Conservation (phyloP, 1,140 invertebrate genomes). For the Reticulitermes speratus region DNA sequence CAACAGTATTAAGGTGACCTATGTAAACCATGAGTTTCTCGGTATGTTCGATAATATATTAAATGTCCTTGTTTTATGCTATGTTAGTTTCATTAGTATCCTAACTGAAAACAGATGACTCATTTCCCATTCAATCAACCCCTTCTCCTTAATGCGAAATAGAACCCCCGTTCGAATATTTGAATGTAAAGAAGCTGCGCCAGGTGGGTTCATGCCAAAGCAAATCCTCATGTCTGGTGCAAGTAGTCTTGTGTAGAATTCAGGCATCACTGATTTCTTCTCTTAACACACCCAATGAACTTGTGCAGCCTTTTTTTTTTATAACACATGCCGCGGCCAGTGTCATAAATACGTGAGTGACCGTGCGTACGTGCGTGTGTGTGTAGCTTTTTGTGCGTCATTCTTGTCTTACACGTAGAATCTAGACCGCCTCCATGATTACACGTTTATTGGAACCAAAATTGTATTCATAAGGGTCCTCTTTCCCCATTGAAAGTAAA, state of each 20-base stretch:
- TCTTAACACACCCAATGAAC: not conserved
- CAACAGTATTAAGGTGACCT: too few species aligned
- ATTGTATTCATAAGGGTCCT: not conserved
- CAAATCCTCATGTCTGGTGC: too few species aligned
- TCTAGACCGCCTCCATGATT: not conserved
- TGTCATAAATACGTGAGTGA: not conserved
- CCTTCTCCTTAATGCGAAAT: too few species aligned
- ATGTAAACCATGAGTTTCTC: too few species aligned
- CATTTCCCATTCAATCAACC: too few species aligned
- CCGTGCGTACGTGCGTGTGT: not conserved
- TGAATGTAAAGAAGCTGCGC: too few species aligned
- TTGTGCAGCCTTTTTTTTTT: not conserved
- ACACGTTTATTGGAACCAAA: not conserved
- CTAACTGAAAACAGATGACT: too few species aligned
- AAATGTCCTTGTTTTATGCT: too few species aligned
- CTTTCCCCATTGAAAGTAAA: not conserved
- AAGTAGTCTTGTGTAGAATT: not conserved
- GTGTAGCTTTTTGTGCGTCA: not conserved
- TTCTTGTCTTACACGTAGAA: not conserved
- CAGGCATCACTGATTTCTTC: not conserved
- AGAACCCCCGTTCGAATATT: too few species aligned
- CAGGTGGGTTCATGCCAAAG: too few species aligned
- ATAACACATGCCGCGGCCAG: not conserved
- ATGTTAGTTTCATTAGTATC: too few species aligned
- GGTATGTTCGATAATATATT: too few species aligned